phyloP scores from a whole-genome alignment of 2,113 vertebrate genomes.

The Mesitornis unicolor region DNA sequence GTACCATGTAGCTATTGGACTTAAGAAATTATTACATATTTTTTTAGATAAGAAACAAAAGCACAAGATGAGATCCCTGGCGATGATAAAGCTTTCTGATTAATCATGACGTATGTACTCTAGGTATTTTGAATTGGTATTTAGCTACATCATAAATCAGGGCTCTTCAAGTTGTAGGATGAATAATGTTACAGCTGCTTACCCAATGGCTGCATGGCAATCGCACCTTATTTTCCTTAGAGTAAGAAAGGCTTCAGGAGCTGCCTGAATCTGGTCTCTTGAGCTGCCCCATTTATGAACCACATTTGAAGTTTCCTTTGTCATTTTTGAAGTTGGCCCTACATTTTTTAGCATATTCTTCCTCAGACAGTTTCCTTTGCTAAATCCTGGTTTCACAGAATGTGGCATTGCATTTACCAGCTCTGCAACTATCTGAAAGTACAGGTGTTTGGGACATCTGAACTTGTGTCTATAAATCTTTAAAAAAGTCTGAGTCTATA shows the following conservation, averaged over 20 bases:
- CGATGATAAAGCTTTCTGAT: not conserved
- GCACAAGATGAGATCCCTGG: not conserved
- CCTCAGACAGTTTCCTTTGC: not conserved
- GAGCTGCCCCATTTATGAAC: not conserved
- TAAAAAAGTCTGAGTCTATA: not conserved
- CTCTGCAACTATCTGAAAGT: not conserved
- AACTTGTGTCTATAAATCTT: not conserved
- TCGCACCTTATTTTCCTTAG: not conserved
- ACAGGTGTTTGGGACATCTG: not conserved
- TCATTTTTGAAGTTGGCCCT: not conserved
- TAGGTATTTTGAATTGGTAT: not conserved
- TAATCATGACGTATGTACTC: not conserved
- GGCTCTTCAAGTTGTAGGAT: not conserved
- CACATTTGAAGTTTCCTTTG: not conserved
- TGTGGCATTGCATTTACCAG: not conserved
- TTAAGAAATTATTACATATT: not conserved
- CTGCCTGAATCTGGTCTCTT: not conserved
- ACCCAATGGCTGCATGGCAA: not conserved
- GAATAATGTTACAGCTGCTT: not conserved
- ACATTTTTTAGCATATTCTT: not conserved
- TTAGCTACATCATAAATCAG: not conserved
- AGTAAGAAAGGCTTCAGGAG: not conserved
- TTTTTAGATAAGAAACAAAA: not conserved
- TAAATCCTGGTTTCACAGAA: not conserved
- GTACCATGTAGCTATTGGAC: not conserved